A percentile compares a stretch with the other conserved stretches of the same genome.
Conservation (phyloP, 2,888 invertebrate genomes). For the Ormia ochracea region DNA sequence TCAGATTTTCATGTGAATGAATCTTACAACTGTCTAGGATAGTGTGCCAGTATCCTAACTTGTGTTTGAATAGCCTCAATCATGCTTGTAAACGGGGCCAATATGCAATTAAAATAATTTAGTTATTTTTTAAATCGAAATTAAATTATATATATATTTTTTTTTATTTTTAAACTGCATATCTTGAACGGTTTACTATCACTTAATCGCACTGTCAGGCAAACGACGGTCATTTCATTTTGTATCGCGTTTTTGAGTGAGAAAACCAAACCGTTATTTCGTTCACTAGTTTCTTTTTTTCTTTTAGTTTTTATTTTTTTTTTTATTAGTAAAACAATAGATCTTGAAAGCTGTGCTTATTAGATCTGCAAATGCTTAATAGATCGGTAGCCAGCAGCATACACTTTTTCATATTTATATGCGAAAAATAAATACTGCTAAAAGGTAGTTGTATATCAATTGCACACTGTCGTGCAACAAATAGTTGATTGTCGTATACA, state of each 20-base stretch:
- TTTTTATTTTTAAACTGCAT: too few relatives aligned
- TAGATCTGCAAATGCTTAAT: background rate
- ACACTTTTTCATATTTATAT: conserved; percentile 23
- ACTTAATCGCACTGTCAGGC: conserved; percentile 13
- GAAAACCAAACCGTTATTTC: conserved; percentile 11
- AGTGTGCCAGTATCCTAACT: too few relatives aligned
- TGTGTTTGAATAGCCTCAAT: too few relatives aligned
- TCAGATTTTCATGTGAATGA: too few relatives aligned
- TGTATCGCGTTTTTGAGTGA: background rate
- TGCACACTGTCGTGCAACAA: background rate
- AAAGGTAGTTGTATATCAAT: background rate
- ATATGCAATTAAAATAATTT: too few relatives aligned
- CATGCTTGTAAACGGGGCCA: too few relatives aligned
- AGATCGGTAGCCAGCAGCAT: background rate
- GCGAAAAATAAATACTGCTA: conserved; percentile 48
- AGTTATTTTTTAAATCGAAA: background rate
- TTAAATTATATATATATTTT: too few relatives aligned
- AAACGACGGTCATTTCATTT: background rate
- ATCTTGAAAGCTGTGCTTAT: conserved; percentile 8
- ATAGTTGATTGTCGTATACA: conserved; percentile 27
- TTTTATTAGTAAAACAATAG: too few relatives aligned
- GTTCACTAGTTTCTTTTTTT: background rate
- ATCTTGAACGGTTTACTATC: conserved; percentile 17
- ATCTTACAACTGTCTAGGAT: too few relatives aligned
- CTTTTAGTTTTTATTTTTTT: too few relatives aligned